Evolutionary conservation across 2,113 vertebrate species (phyloP).

Genomic region (Gambusia affinis): DNA sequence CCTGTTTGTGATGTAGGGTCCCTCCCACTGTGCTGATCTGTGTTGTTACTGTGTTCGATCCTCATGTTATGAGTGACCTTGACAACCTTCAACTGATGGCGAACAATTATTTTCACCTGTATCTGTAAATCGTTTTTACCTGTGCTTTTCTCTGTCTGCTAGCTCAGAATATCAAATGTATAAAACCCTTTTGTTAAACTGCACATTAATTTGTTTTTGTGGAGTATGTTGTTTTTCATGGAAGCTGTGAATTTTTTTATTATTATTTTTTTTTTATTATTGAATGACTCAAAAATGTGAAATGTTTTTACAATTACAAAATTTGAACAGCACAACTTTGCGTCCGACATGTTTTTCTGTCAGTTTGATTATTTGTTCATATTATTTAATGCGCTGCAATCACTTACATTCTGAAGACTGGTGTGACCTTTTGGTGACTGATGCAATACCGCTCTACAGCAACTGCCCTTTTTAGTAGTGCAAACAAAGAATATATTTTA

Average conservation of each 20-base stretch:
- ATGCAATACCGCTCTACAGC: no score
- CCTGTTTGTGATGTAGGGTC: conserved; percentile 13
- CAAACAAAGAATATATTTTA: no score
- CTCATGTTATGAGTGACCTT: not conserved
- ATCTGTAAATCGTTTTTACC: not conserved
- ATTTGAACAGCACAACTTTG: conserved; percentile 10
- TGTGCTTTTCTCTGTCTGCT: conserved; percentile 22
- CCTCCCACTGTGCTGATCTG: conserved; percentile 2
- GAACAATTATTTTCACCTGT: not conserved
- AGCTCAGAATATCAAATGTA: conserved; percentile 11
- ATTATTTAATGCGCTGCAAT: no score
- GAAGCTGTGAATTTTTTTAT: conserved; percentile 3
- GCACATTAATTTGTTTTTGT: not conserved
- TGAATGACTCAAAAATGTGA: conserved; percentile 51
- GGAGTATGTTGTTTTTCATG: conserved; percentile 23
- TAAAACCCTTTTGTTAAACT: conserved; percentile 34
- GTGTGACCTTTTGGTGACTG: no score
- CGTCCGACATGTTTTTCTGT: not conserved
- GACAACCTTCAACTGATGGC: not conserved
- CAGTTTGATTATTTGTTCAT: not conserved
- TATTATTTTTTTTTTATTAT: conserved; percentile 31
- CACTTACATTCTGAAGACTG: no score
- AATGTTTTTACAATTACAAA: conserved; percentile 56
- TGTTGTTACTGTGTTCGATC: conserved; percentile 17
- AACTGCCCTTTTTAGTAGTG: no score